Conservation (phyloP, 2,113 vertebrate genomes). For the Gymnorhina tibicen region DNA sequence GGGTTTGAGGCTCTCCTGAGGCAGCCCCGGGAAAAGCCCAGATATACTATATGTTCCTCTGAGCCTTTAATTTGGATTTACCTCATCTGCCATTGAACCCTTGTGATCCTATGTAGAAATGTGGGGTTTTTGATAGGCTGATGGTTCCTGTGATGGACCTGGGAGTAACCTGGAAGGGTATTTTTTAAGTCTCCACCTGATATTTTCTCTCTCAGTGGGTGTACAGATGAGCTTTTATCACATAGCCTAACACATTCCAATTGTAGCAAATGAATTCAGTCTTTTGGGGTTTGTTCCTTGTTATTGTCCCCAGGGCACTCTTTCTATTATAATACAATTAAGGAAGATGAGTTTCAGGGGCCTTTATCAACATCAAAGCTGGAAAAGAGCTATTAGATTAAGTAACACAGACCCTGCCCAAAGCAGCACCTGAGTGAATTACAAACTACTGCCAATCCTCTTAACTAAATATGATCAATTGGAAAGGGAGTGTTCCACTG, state of each 20-base stretch:
- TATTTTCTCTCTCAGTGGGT: background rate
- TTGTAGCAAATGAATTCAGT: background rate
- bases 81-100: background rate
- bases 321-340: conserved; percentile 29
- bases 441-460: background rate
- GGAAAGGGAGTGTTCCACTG: background rate
- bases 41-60: background rate
- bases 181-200: background rate
- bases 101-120: background rate
- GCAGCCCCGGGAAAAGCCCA: background rate
- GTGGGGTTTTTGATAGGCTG: background rate
- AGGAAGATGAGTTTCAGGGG: conserved; percentile 18
- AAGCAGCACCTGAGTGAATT: conserved; percentile 31
- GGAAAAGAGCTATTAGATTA: conserved; percentile 16
- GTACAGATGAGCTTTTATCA: background rate
- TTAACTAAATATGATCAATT: conserved; percentile 48
- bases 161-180: background rate
- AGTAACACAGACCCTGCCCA: conserved; percentile 11
- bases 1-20: background rate
- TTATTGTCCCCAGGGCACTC: background rate
- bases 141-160: background rate
- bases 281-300: background rate
- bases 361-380: conserved; percentile 7
- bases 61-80: background rate
- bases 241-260: background rate